phyloP scores from a whole-genome alignment of 2,888 invertebrate species.

The Tanaodytes sp. region DNA sequence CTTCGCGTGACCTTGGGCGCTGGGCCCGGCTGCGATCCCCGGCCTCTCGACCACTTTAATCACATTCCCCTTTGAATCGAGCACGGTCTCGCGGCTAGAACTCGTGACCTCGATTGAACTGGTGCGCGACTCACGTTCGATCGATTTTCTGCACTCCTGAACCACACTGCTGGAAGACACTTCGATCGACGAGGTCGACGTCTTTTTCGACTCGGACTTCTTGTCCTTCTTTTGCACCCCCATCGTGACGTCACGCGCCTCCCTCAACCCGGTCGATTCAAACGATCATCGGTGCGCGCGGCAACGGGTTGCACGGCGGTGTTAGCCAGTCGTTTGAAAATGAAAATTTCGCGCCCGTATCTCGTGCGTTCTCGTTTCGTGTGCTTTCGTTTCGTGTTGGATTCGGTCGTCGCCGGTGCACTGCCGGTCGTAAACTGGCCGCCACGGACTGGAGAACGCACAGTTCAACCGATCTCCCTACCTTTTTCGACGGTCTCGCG shows the following conservation, averaged over 20 bases:
- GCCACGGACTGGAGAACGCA: constrained; percentile 48
- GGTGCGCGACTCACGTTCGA: constrained; percentile 61
- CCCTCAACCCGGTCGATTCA: background rate
- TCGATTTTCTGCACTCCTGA: constrained; percentile 61
- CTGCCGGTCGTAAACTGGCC: constrained; percentile 55
- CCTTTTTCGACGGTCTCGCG: background rate
- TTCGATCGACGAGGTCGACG: constrained; percentile 51
- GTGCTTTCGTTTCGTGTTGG: constrained; percentile 4
- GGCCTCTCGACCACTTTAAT: constrained; percentile 63
- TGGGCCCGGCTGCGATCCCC: constrained; percentile 26
- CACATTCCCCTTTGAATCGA: constrained; percentile 67
- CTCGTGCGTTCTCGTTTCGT: no score
- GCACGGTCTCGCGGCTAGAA: constrained; percentile 64
- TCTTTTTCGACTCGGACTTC: constrained; percentile 12
- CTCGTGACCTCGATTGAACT: constrained; percentile 64
- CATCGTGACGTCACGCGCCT: constrained; percentile 26
- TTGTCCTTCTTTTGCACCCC: constrained; percentile 52
- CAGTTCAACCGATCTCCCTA: constrained; percentile 57
- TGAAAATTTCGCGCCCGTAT: no score
- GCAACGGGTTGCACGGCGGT: no score
- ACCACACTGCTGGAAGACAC: constrained; percentile 64
- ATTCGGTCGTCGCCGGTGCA: constrained; percentile 44
- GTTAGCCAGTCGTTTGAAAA: no score
- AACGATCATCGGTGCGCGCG: background rate
- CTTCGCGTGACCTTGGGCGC: constrained; percentile 38